Conservation (phyloP, 2,797 vertebrate genomes). For the Girardinus metallicus region DNA sequence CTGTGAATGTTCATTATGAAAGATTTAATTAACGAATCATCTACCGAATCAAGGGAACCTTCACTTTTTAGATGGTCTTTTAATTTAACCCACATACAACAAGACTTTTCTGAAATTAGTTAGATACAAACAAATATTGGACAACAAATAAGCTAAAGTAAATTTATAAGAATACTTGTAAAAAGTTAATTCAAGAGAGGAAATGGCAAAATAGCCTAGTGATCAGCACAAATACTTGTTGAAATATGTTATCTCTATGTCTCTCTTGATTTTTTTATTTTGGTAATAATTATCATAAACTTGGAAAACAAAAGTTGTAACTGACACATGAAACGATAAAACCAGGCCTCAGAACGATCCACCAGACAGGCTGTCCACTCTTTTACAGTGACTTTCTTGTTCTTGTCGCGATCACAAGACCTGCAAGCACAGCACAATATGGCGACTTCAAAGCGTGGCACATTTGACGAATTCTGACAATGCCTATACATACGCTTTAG, state of each 20-base stretch:
- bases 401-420: conserved; percentile 80
- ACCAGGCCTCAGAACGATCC: conserved; percentile 76
- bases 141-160: background rate
- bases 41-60: background rate
- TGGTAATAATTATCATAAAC: background rate
- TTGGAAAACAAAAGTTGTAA: conserved; percentile 22
- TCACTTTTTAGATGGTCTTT: background rate
- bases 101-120: background rate
- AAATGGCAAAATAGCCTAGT: background rate
- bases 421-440: conserved; percentile 57
- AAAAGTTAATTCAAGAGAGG: background rate
- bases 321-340: conserved; percentile 78
- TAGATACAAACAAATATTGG: too few relatives aligned
- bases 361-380: conserved; percentile 81
- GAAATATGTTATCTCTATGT: background rate
- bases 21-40: background rate
- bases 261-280: background rate
- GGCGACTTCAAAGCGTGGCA: conserved; percentile 16
- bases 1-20: background rate
- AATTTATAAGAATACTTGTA: background rate
- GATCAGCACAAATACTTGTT: background rate
- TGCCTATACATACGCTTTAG: background rate
- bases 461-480: background rate
- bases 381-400: conserved; percentile 79
- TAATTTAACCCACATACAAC: background rate